Conservation (phyloP, 2,113 vertebrate genomes). For the Prunella fulvescens region DNA sequence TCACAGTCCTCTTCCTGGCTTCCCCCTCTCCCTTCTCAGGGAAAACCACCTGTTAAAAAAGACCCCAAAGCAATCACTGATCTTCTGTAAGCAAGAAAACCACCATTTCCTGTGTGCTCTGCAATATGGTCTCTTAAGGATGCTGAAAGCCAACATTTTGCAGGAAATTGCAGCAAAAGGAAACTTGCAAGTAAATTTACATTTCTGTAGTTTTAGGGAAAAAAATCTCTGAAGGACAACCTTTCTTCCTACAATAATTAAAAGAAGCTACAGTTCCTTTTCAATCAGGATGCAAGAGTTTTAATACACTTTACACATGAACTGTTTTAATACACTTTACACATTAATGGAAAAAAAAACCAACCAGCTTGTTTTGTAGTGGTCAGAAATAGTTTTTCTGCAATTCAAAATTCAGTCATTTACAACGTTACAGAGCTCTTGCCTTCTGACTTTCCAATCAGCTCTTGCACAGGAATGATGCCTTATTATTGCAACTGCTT, state of each 20-base stretch:
- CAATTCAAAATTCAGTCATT: background rate
- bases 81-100: background rate
- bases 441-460: background rate
- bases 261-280: background rate
- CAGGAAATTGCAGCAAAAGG: background rate
- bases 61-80: background rate
- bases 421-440: background rate
- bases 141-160: background rate
- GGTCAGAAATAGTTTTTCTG: background rate
- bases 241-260: background rate
- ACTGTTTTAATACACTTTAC: background rate
- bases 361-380: background rate
- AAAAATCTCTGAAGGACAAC: background rate
- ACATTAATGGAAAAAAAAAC: background rate
- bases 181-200: background rate
- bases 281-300: background rate
- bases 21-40: background rate
- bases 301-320: background rate
- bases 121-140: background rate
- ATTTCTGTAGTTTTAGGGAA: background rate
- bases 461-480: background rate
- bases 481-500: background rate
- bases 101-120: background rate
- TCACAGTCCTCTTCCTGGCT: background rate
- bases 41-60: background rate